These are phyloP conservation scores for Catharus bicknelli DNA, from an alignment of 2,113 vertebrate genomes.

Conservation along the genomic window DNA sequence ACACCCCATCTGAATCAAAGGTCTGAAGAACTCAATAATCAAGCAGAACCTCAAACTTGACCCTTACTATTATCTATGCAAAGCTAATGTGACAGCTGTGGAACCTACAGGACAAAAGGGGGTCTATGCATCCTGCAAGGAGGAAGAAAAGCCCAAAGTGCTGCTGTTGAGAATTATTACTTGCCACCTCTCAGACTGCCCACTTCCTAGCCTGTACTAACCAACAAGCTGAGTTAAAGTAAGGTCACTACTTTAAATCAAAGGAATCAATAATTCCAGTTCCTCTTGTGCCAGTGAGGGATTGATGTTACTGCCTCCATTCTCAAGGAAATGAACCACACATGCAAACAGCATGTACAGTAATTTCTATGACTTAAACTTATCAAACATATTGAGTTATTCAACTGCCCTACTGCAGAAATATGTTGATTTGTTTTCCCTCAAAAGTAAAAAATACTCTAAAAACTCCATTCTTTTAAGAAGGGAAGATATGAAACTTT, in stretches of 20 bases:
- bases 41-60: not conserved
- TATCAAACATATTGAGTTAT: constrained; percentile 19
- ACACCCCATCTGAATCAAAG: not conserved
- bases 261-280: constrained; percentile 6
- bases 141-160: not conserved
- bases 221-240: not conserved
- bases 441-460: not conserved
- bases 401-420: not conserved
- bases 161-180: not conserved
- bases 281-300: not conserved
- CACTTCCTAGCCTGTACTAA: not conserved
- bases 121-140: not conserved
- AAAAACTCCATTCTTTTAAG: not conserved
- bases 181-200: not conserved
- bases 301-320: not conserved
- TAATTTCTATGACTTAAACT: constrained; percentile 6
- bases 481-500: not conserved
- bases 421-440: not conserved
- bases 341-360: not conserved
- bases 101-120: not conserved
- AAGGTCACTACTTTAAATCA: not conserved
- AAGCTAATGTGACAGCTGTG: not conserved
- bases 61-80: not conserved
- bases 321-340: constrained; percentile 27
- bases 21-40: not conserved